Evolutionary conservation across 1,140 invertebrate genomes (phyloP), one percentile per base, ranked within the genome.

Genomic region (Temnothorax curvispinosus): DNA sequence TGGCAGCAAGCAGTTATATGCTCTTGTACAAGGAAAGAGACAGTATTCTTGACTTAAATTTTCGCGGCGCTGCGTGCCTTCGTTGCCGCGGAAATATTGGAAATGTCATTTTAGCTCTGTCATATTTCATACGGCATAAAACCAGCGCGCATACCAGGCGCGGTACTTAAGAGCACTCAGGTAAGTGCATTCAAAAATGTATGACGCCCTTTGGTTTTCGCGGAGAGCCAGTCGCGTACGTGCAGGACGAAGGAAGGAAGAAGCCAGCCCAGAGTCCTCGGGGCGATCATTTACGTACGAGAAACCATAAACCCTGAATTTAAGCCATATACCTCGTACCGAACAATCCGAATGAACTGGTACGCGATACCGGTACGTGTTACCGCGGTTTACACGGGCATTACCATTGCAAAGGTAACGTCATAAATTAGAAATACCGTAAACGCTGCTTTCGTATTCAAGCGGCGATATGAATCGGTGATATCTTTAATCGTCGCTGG

Each of bases 401-500:
- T 92, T 91, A 92, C 88, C 91, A 92, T 91, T 92, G 91, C 91
- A 92, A 91, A 92, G 74, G 82, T 82, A 84, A 89, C 87, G 87
- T 88, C 82, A 87, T 92, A 92, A 92, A 92, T 92, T 90, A 88
- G 90, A 92, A 92, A 90, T 91, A 90, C 87, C 78, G 89, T 89
- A 88, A 85, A 78, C 84, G 81, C 76, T 77, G 84, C 75, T 89
- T 89, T 90, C 84, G 85, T 85, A 90, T 87, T 87, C 88, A 84
- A 76, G 67, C 64, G 71, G 85, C 76, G 88, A 90, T 92, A 91
- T 91, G 90, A 91, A 91, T 92, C 91, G 85, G 76, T 87, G 77
- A 90, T 89, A 90, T 90, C 89, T 92, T 92, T 92, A 92, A 91
- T 92, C 90, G 90, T 72, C 80, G 89, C 50, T 15, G 69, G 50